Conservation (phyloP, 2,888 invertebrate genomes). For the Erebia epiphron region DNA sequence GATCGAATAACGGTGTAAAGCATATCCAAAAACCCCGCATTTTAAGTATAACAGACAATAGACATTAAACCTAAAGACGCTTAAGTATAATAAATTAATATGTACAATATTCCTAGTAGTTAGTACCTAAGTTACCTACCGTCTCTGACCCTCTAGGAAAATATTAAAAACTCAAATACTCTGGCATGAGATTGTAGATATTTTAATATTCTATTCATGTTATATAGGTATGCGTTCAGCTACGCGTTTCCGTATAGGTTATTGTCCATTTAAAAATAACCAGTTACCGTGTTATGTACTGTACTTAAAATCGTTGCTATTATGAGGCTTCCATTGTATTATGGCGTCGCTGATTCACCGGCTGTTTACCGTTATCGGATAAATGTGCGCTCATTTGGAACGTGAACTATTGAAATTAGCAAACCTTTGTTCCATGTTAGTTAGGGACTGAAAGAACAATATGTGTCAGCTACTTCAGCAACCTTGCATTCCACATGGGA, state of each 20-base stretch:
- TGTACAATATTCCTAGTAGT: too few species aligned
- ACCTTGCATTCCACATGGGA: neutral
- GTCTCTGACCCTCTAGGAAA: too few species aligned
- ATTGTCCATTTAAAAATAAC: neutral
- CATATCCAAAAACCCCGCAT: neutral
- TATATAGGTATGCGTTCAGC: neutral
- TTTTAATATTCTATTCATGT: neutral
- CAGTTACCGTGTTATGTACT: conserved; percentile 40
- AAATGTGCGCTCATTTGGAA: conserved; percentile 42
- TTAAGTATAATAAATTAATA: too few species aligned
- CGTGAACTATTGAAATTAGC: conserved; percentile 38
- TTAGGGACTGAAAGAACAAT: conserved; percentile 23
- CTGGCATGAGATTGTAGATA: too few species aligned
- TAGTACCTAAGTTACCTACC: too few species aligned
- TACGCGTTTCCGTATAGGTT: neutral
- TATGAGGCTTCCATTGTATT: conserved; percentile 55
- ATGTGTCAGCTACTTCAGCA: conserved; percentile 4
- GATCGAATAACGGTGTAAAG: neutral
- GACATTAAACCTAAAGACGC: too few species aligned
- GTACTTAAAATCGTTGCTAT: conserved; percentile 69
- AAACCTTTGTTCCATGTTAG: conserved; percentile 28
- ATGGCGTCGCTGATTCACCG: conserved; percentile 60
- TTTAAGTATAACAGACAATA: neutral
- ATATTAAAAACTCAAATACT: too few species aligned
- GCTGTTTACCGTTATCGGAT: conserved; percentile 59